Evolutionary conservation across 2,797 vertebrate species (phyloP), one percentile per base, ranked within the genome.

Genomic region (Chelonia mydas): DNA sequence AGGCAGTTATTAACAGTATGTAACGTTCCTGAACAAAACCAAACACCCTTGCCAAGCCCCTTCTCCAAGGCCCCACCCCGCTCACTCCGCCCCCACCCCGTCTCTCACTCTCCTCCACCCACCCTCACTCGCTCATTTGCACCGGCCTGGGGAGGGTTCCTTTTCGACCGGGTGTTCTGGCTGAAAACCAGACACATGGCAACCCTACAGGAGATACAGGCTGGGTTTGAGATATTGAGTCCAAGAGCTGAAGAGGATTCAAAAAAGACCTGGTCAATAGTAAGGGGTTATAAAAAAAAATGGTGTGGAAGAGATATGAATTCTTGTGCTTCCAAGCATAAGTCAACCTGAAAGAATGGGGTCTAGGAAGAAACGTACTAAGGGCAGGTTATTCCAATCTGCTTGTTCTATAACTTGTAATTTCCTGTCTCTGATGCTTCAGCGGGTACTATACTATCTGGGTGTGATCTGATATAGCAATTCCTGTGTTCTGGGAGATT

Each of bases 401-500:
- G 6, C n/a, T n/a, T 87, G 31, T 68, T 89, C 49, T 4, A 0
- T 16, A 6, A n/a, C 25, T 79, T 45, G 25, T 84, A 13, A 19
- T 25, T 51, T 72, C 28, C 6, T 17, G 51, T 53, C 53, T 81
- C 7, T 3, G 50, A 84, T 31, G 21, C 8, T 51, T 27, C 25
- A 74, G 49, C 11, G 80, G 19, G 79, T 61, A 51, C 9, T 19
- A 19, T 37, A 12, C 68, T 17, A 7, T 81, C 65, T 41, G 45
- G 45, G 3, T 61, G 1, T 23, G 4, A 4, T 0, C 7, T 76
- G 68, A 19, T 41, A 41, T 27, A 68, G 49, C 25, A 15, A 1
- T 47, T 77, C 33, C 80, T n/a, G 0, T 2, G 5, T 1, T 33
- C 23, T 28, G 50, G 57, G 59, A 59, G 41, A 41, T 2, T 89